Base-by-base conservation (phyloP, 2,797 vertebrate genomes). In the Oreortyx pictus region DNA sequence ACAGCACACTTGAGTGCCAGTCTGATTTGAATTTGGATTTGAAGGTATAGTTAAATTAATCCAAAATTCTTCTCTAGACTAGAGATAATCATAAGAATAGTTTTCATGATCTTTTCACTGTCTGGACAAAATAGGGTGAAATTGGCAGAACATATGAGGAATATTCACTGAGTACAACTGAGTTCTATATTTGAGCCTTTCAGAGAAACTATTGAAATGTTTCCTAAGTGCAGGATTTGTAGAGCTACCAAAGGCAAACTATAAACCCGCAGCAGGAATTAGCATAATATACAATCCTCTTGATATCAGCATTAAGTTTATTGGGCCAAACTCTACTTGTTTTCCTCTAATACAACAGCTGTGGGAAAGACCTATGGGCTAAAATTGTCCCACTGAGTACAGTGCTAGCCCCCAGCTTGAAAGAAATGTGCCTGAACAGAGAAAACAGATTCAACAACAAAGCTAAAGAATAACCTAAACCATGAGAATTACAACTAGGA, bases 401-500 rank as follows among this genome's bases (percentile, higher is more conserved):
- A 59, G 41, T 57, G 50, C 29, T 41, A 86, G 61, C 46, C 77
- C 52, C 78, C 2, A 14, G 4, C 78, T 73, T 82, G 27, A 9
- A 80, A 82, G 54, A 77, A 77, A 66, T 1, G 6, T 76, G 52
- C 62, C 56, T 43, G 57, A 85, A 89, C 90, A 66, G 20, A 75
- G 61, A 80, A 68, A 31, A 31, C 54, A 67, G 83, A 57, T 25
- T 2, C 24, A 50, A 39, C 43, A 83, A 33, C 74, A 72, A 93
- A 92, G 41, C 47, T 23, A 3, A 94, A 73, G 25, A 9, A 52
- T 77, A 83, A 88, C 37, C 66, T 70, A 52, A 92, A 93, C 14
- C 79, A 61, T 82, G 76, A 90, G 94, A 97, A 91, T 96, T 88
- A 92, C 64, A 95, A 52, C 89, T 86, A 74, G 33, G 82, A 87